Conservation (phyloP, 2,113 vertebrate genomes). For the Penelope pileata region DNA sequence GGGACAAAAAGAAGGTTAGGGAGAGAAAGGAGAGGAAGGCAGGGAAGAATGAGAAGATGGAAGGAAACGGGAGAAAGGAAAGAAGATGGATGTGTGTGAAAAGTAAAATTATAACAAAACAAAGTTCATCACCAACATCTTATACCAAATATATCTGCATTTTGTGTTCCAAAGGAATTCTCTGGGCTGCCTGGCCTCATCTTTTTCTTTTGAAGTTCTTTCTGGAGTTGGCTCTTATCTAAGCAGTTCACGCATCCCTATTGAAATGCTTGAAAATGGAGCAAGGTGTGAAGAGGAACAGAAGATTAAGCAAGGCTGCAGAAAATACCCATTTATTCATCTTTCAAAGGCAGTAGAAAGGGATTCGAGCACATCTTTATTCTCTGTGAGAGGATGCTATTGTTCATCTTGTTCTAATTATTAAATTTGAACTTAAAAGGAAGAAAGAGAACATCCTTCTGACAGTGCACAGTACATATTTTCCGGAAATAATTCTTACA, state of each 20-base stretch:
- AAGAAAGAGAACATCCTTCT: slow-evolving; percentile 47
- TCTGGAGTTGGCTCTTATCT: slow-evolving; percentile 50
- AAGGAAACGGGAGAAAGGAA: neutral
- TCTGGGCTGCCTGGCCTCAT: neutral
- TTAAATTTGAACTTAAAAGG: slow-evolving; percentile 72
- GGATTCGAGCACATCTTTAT: slow-evolving; percentile 54
- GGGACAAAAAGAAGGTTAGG: neutral
- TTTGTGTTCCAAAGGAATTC: slow-evolving; percentile 57
- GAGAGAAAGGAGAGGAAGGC: neutral
- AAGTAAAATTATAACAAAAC: slow-evolving; percentile 9
- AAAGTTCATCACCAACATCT: neutral
- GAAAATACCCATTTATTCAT: slow-evolving; percentile 60
- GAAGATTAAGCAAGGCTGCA: slow-evolving; percentile 60
- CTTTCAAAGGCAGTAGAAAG: slow-evolving; percentile 68
- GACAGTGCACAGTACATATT: slow-evolving; percentile 20
- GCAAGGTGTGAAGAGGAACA: slow-evolving; percentile 60
- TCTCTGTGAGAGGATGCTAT: slow-evolving; percentile 59
- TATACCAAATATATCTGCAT: neutral
- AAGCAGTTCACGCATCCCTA: slow-evolving; percentile 38
- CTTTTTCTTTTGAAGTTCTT: slow-evolving; percentile 52
- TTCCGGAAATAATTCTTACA: slow-evolving; percentile 65
- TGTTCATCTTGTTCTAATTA: slow-evolving; percentile 75
- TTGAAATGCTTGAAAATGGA: slow-evolving; percentile 63
- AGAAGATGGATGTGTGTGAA: neutral
- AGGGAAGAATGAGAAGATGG: neutral